These are phyloP conservation scores for Dicyrtomina minuta DNA, from an alignment of 2,888 invertebrate species.

Conservation along the genomic window DNA sequence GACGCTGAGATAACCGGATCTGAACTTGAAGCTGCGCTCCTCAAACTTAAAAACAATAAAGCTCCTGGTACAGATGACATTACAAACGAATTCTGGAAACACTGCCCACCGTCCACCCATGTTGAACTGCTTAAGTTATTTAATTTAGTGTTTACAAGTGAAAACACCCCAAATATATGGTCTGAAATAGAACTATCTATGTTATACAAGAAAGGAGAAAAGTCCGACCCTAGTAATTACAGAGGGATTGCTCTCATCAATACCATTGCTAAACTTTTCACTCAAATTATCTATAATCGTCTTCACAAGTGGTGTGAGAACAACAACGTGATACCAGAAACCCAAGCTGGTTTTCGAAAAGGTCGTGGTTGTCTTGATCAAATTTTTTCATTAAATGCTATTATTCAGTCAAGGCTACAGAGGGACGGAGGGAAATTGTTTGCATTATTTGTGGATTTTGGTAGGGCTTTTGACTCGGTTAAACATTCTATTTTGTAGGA, in stretches of 20 bases:
- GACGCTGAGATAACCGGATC: neutral
- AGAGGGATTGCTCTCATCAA: conserved; percentile 3
- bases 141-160: neutral
- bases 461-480: too few relatives aligned
- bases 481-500: too few relatives aligned
- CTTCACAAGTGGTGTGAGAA: neutral
- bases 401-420: too few relatives aligned
- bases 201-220: neutral
- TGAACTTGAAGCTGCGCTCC: neutral
- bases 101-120: too few relatives aligned
- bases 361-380: too few relatives aligned
- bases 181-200: neutral
- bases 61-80: neutral
- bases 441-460: conserved; percentile 12
- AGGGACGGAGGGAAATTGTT: neutral
- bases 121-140: neutral
- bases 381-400: too few relatives aligned
- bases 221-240: too few relatives aligned
- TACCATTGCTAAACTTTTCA: too few relatives aligned
- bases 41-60: neutral
- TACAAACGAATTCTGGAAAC: neutral
- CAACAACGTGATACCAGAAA: conserved; percentile 6
- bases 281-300: neutral
- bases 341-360: conserved; percentile 18
- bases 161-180: neutral